Base-by-base conservation (phyloP, 37 sponge, comb jelly and placozoan species). In the Chondrilla cf. caribensis region DNA sequence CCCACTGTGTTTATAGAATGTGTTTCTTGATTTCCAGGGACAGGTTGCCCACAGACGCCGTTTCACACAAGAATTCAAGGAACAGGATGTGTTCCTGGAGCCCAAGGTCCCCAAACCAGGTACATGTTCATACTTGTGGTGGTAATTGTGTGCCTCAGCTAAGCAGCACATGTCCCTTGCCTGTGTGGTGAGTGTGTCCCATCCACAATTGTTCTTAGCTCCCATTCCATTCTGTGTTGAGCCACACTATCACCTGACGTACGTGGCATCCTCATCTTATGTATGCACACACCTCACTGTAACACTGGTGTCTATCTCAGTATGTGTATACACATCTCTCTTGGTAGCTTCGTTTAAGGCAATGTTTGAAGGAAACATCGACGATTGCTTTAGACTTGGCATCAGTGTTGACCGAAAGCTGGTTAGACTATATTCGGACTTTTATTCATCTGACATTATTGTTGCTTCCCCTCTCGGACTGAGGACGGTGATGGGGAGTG, bases 401-500 rank as follows among this genome's bases (percentile, higher is more conserved):
- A 54, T 99, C 43, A 84, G 88, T 9, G 60, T 99, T 2, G 80
- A 66, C 32, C 79, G 89, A 68, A 96, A 89, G 58, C 43, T 43
- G 24, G 81, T 99, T 32, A 88, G 83, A 67, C 88, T 99, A 6
- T 99, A 86, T 79, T 80, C 95, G 0, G 81, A 87, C 75, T 96
- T 99, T 79, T 99, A 96, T 82, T 85, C 84, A 14, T 93, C 95
- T 32, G 99, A 99, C 86, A 77, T 99, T 26, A 92, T 99, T 17
- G 67, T 99, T 60, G 97, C 99, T 29, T 96, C 97, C 19, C 99
- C 99, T 25, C 90, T 99, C 32, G 99, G 99, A 0, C 89, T 99
- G 58, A 55, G 97, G 32, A 92, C 90, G 25, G 83, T 94, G 60
- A 88, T 95, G 19, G 95, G 93, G 40, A 88, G 85, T 42, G 88